Evolutionary conservation across 2,888 invertebrate genomes (phyloP).

Genomic region (Ormyrus labotus): DNA sequence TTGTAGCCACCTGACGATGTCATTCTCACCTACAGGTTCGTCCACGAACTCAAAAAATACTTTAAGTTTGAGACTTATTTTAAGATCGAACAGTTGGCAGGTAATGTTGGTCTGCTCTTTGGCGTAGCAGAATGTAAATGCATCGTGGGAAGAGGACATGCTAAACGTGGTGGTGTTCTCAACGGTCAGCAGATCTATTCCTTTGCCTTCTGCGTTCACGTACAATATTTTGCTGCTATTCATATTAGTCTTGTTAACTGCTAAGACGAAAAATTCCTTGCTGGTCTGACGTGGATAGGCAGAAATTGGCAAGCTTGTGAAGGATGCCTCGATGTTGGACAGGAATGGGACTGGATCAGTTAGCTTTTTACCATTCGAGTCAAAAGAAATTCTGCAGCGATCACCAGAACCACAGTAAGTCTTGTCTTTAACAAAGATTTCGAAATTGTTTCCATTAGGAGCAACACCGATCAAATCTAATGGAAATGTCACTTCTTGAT

Average conservation of each 20-base stretch:
- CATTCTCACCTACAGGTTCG: neutral
- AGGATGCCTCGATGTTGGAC: neutral
- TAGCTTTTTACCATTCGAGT: conserved; percentile 25
- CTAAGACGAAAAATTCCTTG: conserved; percentile 16
- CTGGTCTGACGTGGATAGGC: neutral
- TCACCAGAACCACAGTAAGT: conserved; percentile 3
- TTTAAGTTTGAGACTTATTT: neutral
- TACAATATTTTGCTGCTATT: neutral
- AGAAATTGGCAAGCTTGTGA: neutral
- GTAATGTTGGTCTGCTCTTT: conserved; percentile 24
- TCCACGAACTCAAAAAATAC: conserved; percentile 5
- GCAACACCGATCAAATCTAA: neutral
- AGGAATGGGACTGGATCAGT: conserved; percentile 15
- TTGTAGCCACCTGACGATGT: conserved; percentile 24
- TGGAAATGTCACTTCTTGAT: conserved; percentile 3
- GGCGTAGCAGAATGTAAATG: conserved; percentile 23
- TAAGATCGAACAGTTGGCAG: conserved; percentile 29
- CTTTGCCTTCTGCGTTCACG: conserved; percentile 9
- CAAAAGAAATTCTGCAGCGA: conserved; percentile 9
- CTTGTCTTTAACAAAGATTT: conserved; percentile 18
- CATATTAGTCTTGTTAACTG: neutral
- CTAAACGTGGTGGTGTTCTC: neutral
- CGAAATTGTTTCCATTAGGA: conserved; percentile 28
- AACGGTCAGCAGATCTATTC: neutral
- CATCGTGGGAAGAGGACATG: conserved; percentile 15